phyloP scores from a whole-genome alignment of 2,113 vertebrate genomes.

The Eira barbara region DNA sequence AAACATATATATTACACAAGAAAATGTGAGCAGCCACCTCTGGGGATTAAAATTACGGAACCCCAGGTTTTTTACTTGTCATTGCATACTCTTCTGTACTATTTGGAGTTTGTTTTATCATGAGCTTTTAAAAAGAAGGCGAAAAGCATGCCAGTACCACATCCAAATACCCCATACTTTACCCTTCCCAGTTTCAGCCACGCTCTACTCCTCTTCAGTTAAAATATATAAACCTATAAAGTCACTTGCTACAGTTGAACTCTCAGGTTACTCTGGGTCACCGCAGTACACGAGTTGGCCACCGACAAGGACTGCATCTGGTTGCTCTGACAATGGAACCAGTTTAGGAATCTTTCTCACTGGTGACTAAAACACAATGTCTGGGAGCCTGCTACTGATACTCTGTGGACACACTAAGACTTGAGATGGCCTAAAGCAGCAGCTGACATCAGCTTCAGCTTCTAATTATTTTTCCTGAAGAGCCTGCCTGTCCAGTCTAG shows the following conservation, averaged over 20 bases:
- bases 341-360: not conserved
- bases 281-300: not conserved
- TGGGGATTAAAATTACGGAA: not conserved
- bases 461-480: not conserved
- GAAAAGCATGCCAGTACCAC: not conserved
- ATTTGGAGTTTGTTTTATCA: not conserved
- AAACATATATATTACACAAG: not conserved
- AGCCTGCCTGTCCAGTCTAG: not conserved
- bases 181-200: not conserved
- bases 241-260: not conserved
- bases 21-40: not conserved
- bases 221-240: not conserved
- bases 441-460: not conserved
- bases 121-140: not conserved
- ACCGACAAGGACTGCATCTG: not conserved
- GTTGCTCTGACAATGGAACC: slow-evolving; percentile 6
- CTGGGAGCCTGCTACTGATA: not conserved
- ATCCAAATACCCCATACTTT: not conserved
- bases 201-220: not conserved
- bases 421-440: not conserved
- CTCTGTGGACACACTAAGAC: not conserved
- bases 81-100: not conserved
- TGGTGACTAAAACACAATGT: not conserved
- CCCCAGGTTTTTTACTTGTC: not conserved
- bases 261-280: not conserved